Evolutionary conservation across 2,888 invertebrate species (phyloP).

Genomic region (Notocelia uddmanniana): DNA sequence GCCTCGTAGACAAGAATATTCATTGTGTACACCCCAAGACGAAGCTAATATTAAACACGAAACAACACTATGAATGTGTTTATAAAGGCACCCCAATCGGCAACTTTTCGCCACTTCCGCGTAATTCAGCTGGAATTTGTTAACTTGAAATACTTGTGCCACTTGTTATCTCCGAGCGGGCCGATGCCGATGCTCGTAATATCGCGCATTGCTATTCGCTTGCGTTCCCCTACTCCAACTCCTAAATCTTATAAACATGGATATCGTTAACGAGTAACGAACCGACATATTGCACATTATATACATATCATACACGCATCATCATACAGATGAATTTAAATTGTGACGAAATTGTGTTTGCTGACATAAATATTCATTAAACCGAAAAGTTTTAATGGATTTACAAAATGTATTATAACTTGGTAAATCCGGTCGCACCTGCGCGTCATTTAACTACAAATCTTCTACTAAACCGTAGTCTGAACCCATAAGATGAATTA

Average conservation of each 20-base stretch:
- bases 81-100: constrained; percentile 52
- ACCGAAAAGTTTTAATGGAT: constrained; percentile 71
- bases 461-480: constrained; percentile 40
- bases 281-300: constrained; percentile 34
- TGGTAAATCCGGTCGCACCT: constrained; percentile 66
- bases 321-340: constrained; percentile 36
- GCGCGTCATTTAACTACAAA: constrained; percentile 51
- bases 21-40: constrained; percentile 41
- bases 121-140: constrained; percentile 53
- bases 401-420: constrained; percentile 71
- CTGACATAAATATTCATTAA: constrained; percentile 68
- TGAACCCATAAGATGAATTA: constrained; percentile 39
- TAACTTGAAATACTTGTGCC: constrained; percentile 54
- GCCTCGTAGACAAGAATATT: constrained; percentile 37
- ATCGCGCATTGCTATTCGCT: constrained; percentile 41
- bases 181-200: constrained; percentile 35
- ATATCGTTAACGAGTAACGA: constrained; percentile 30
- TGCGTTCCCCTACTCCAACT: constrained; percentile 11
- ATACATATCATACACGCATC: constrained; percentile 29
- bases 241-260: constrained; percentile 31
- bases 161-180: constrained; percentile 46
- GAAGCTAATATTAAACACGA: constrained; percentile 49
- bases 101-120: constrained; percentile 55
- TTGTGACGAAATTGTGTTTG: constrained; percentile 37
- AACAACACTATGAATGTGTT: constrained; percentile 40